Base-by-base conservation (phyloP, 2,797 vertebrate genomes). In the Gallirallus australis region DNA sequence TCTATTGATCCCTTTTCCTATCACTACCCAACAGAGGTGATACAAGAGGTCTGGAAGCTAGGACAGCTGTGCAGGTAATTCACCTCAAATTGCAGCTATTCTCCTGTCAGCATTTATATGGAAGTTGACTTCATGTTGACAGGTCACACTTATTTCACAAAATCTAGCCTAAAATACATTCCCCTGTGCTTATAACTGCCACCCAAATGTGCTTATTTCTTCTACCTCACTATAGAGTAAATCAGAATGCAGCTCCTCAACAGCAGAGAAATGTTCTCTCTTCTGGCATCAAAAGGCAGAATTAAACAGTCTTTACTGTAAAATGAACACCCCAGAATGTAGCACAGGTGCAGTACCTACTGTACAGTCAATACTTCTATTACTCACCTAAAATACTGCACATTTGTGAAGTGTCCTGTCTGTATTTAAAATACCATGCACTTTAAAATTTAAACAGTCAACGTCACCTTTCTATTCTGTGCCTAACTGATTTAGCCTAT, bases 21-120 rank as follows among this genome's bases (percentile, higher is more conserved):
- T 18, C 20, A 12, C 37, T 19, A 60, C 12, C 25, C 33, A 21
- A 33, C 2, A 15, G 40, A 65, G 0, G 1, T 2, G 3, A 28
- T 5, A 77, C 1, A 0, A 30, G 28, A 68, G 2, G 40, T 45
- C 19, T 13, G 20, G 45, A 86, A 75, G 25, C 11, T 19, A 53
- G 0, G 8, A 64, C 12, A 87, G 31, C 20, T 5, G 3, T n/a
- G 7, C 64, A 57, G 50, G 12, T 57, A 1, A 79, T 61, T 53
- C 42, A 82, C 19, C 56, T 86, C 16, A 37, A 88, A 52, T 1
- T 24, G 30, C 39, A 68, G 20, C 56, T 68, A 9, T 6, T 45
- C 72, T 79, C 18, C 60, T 82, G 64, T 71, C 39, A 56, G 42
- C 3, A 0, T 47, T 78, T 56, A 65, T 12, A 3, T 50, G 18